Conservation (phyloP, 2,888 invertebrate species). For the Tenthredo livida region DNA sequence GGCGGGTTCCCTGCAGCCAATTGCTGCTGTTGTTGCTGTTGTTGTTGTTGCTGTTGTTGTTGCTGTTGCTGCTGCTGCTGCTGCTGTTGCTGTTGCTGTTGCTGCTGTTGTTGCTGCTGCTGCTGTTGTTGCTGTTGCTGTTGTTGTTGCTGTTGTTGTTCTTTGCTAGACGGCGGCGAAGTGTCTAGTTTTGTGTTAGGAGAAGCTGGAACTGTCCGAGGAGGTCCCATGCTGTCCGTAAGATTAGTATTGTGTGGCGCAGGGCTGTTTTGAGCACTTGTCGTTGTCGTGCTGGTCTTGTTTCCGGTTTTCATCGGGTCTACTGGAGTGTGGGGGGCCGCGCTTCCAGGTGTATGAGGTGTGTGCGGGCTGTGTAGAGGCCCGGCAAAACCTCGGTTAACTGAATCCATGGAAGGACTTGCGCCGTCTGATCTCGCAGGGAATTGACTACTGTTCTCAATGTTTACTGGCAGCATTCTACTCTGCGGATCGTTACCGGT, state of each 20-base stretch:
- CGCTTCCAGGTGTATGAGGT: conserved; percentile 75
- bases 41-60: conserved; percentile 76
- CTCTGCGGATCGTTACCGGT: conserved; percentile 72
- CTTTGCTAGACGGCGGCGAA: conserved; percentile 73
- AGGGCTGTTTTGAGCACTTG: conserved; percentile 76
- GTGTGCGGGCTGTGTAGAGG: conserved; percentile 76
- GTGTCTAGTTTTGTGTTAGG: conserved; percentile 76
- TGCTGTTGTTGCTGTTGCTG: conserved; percentile 65
- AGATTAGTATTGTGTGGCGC: conserved; percentile 73
- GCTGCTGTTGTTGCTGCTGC: conserved; percentile 68
- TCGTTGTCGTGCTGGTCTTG: conserved; percentile 67
- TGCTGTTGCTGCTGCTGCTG: conserved; percentile 64
- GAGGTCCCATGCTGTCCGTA: conserved; percentile 75
- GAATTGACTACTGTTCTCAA: conserved; percentile 72
- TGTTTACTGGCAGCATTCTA: conserved; percentile 69
- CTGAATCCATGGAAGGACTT: conserved; percentile 76
- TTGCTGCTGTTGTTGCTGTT: conserved; percentile 64
- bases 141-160: conserved; percentile 66
- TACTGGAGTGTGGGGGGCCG: conserved; percentile 74
- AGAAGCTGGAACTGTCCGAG: conserved; percentile 74
- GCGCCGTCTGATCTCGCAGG: conserved; percentile 73
- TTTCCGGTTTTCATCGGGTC: conserved; percentile 69
- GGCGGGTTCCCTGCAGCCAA: conserved; percentile 67
- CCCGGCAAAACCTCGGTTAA: conserved; percentile 74
- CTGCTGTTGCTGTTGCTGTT: conserved; percentile 63